phyloP scores from a whole-genome alignment of 1,140 invertebrate species.

The Anastrepha obliqua region DNA sequence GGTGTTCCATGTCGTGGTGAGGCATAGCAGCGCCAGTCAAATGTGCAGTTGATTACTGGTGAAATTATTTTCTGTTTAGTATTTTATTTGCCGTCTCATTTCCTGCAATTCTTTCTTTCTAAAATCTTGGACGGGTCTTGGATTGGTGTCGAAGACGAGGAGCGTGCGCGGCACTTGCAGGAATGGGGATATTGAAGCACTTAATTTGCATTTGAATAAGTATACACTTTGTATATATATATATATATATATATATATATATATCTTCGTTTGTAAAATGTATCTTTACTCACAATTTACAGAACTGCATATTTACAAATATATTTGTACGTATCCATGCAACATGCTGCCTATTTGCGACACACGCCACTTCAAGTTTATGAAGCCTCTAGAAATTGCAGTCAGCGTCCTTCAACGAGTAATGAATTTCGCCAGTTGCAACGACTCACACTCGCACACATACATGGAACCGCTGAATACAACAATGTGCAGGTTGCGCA shows the following conservation, averaged over 20 bases:
- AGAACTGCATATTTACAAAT: not conserved
- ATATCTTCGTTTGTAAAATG: not conserved
- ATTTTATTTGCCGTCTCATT: not conserved
- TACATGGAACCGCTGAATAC: not conserved
- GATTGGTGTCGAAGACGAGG: not conserved
- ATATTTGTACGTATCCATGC: not conserved
- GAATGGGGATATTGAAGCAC: not conserved
- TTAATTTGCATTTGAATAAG: not conserved
- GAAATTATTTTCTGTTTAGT: not conserved
- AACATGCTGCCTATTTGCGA: conserved; percentile 18
- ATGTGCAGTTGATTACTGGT: not conserved
- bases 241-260: not conserved
- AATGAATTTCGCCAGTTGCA: not conserved
- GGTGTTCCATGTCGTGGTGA: too few relatives aligned
- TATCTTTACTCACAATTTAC: not conserved
- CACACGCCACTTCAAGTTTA: conserved; percentile 34
- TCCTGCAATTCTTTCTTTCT: not conserved
- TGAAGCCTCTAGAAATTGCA: conserved; percentile 32
- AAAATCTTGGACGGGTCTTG: not conserved
- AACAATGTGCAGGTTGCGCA: not conserved
- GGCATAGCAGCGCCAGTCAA: not conserved
- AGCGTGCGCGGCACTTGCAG: not conserved
- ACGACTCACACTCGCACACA: not conserved
- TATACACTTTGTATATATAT: not conserved
- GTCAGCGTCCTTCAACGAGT: not conserved